Percentiles rank a stretch among this genome's conserved stretches.
Evolutionary conservation across 2,113 vertebrate species (phyloP).

Genomic region (Calidris pugnax): DNA sequence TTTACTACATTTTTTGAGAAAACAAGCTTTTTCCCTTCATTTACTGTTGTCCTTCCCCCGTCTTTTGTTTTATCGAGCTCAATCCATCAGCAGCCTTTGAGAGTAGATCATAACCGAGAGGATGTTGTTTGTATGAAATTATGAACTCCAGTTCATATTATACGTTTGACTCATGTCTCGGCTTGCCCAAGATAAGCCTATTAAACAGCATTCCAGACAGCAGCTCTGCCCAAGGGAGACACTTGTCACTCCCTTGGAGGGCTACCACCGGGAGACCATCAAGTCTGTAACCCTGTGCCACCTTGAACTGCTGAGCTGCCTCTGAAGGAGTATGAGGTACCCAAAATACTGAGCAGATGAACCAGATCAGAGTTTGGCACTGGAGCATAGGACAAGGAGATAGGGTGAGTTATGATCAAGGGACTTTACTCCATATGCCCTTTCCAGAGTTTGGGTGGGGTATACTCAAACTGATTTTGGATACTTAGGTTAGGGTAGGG

Average conservation of each 20-base stretch:
- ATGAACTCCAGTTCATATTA: not conserved
- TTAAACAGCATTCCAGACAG: slow-evolving; percentile 54
- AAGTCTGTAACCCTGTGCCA: not conserved
- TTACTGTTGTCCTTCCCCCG: not conserved
- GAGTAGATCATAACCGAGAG: not conserved
- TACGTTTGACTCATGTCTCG: slow-evolving; percentile 15
- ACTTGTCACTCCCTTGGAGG: not conserved
- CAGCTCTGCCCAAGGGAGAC: slow-evolving; percentile 35
- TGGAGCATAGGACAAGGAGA: not conserved
- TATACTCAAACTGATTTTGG: not conserved
- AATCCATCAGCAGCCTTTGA: not conserved
- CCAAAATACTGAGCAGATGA: not conserved
- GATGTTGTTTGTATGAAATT: slow-evolving; percentile 5
- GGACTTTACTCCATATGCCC: not conserved
- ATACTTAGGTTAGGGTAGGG: too few species aligned
- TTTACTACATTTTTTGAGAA: not conserved
- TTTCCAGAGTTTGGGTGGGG: not conserved
- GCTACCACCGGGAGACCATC: not conserved
- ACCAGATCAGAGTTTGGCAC: not conserved
- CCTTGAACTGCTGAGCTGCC: not conserved
- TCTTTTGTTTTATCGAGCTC: not conserved
- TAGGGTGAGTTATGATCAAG: not conserved
- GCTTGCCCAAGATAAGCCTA: slow-evolving; percentile 52
- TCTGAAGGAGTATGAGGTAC: fast-evolving
- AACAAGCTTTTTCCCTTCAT: not conserved